Conservation (phyloP, 2,113 vertebrate genomes). For the Gavia stellata region DNA sequence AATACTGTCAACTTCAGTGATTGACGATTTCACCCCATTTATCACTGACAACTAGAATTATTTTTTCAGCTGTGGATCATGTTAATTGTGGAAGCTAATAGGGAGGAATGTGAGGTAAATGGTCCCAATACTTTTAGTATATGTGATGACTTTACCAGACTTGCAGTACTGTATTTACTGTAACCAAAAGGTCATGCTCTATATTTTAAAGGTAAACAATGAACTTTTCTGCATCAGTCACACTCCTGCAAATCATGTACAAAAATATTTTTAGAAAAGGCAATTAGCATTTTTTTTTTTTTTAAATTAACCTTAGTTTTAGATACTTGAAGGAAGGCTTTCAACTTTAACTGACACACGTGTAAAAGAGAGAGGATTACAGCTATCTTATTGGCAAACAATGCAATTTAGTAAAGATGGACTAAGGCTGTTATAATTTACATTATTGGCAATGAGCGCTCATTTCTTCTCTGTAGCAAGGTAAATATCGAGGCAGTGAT, state of each 20-base stretch:
- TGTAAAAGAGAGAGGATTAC: neutral
- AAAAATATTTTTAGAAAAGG: neutral
- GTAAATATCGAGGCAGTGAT: neutral
- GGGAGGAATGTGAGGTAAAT: constrained; percentile 74
- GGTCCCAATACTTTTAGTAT: constrained; percentile 49
- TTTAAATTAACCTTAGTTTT: neutral
- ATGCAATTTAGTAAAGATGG: neutral
- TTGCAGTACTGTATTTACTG: constrained; percentile 72
- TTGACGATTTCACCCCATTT: constrained; percentile 62
- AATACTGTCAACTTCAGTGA: constrained; percentile 49
- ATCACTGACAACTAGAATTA: constrained; percentile 70
- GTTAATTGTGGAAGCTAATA: constrained; percentile 72
- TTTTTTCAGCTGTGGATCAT: constrained; percentile 80
- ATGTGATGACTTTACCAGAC: constrained; percentile 76
- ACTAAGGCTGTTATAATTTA: neutral
- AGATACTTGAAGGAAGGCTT: neutral
- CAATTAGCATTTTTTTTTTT: neutral
- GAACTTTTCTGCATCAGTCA: neutral
- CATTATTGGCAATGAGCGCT: neutral
- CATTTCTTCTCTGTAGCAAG: neutral
- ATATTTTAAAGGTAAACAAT: constrained; percentile 19
- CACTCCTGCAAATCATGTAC: neutral
- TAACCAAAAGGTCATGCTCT: constrained; percentile 53
- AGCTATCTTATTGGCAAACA: neutral
- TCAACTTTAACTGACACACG: neutral